Conservation (phyloP, 1,140 invertebrate species). For the Atta texana region DNA sequence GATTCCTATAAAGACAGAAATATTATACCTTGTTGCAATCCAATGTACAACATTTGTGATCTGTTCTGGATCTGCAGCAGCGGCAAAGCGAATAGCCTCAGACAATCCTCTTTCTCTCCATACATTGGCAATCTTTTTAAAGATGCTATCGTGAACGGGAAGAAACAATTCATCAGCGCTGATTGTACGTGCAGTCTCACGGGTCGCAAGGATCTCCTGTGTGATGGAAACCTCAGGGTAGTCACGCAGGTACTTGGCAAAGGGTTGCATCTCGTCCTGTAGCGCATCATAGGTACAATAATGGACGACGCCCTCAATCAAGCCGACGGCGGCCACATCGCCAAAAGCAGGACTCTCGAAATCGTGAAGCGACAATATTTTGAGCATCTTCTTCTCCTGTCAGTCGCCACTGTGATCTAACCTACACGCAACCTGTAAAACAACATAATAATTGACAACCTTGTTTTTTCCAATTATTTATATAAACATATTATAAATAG, state of each 20-base stretch:
- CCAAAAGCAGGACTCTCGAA: constrained; percentile 77
- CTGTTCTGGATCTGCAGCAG: constrained; percentile 83
- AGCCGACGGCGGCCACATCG: constrained; percentile 73
- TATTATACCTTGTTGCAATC: constrained; percentile 79
- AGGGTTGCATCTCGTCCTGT: constrained; percentile 80
- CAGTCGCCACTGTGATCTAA: constrained; percentile 17
- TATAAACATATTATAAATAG: background rate
- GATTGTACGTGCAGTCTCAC: constrained; percentile 81
- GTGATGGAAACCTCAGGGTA: constrained; percentile 81
- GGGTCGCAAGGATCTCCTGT: constrained; percentile 81
- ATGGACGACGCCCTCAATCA: constrained; percentile 68
- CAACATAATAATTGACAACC: background rate
- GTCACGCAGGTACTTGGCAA: constrained; percentile 77
- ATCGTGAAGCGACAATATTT: constrained; percentile 79
- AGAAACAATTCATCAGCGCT: constrained; percentile 83
- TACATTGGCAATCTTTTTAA: constrained; percentile 83
- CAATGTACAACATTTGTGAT: constrained; percentile 80
- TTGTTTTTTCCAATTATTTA: background rate
- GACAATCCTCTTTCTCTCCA: constrained; percentile 87
- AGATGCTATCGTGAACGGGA: constrained; percentile 83
- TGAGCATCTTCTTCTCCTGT: constrained; percentile 75
- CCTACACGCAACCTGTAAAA: constrained; percentile 46
- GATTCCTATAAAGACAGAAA: background rate
- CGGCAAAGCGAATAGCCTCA: constrained; percentile 86
- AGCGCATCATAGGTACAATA: constrained; percentile 78